These are phyloP conservation scores for Girardinichthys multiradiatus DNA, from an alignment of 2,113 vertebrate genomes.

Conservation along the genomic window DNA sequence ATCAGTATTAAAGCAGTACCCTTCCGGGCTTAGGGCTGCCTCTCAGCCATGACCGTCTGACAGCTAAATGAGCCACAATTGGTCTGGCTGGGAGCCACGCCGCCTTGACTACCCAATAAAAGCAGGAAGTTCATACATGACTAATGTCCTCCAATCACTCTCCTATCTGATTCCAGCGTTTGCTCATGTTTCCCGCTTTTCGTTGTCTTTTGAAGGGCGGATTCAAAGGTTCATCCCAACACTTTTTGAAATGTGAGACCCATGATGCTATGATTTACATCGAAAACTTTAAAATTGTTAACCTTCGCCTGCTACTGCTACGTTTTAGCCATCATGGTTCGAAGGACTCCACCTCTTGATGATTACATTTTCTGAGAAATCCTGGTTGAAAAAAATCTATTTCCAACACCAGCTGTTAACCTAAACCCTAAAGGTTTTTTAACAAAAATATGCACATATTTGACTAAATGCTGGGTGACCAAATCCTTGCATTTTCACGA, in stretches of 20 bases:
- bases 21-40: slow-evolving; percentile 27
- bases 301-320: neutral
- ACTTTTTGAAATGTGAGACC: neutral
- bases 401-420: neutral
- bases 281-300: neutral
- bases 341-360: neutral
- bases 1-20: slow-evolving; percentile 6
- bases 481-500: too few relatives aligned
- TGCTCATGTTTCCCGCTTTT: slow-evolving; percentile 8
- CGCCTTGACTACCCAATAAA: slow-evolving; percentile 47
- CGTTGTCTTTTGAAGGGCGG: neutral
- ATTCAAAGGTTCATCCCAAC: neutral
- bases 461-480: too few relatives aligned
- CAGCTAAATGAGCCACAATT: slow-evolving; percentile 64
- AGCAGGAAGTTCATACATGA: slow-evolving; percentile 60
- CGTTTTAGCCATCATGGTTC: neutral
- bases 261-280: neutral
- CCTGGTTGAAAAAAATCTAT: neutral
- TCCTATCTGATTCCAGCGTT: neutral
- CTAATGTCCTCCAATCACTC: slow-evolving; percentile 51
- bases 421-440: too few relatives aligned
- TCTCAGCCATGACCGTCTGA: slow-evolving; percentile 39
- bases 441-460: too few relatives aligned
- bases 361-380: neutral
- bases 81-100: slow-evolving; percentile 42